phyloP scores from a whole-genome alignment of 1,140 invertebrate species.

The Aporrectodea caliginosa region DNA sequence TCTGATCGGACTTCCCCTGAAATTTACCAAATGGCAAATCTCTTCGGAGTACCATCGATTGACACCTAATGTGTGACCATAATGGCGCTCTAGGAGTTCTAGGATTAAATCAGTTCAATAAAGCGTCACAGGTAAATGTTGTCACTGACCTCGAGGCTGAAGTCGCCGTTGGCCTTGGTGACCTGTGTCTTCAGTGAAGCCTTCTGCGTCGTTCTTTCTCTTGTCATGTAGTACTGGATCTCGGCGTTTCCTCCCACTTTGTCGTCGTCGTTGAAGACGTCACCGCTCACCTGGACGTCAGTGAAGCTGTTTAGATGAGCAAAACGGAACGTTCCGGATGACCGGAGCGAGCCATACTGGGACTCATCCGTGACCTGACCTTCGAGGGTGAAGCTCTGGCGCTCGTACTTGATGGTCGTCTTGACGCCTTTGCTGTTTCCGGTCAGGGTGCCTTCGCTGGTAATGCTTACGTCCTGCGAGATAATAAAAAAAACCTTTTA shows the following conservation, averaged over 20 bases:
- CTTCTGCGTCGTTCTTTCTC: background rate
- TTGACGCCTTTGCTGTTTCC: constrained; percentile 3
- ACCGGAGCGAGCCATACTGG: constrained; percentile 37
- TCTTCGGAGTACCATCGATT: too few species aligned
- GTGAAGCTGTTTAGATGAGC: constrained; percentile 43
- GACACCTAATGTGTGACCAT: too few species aligned
- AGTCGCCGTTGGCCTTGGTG: background rate
- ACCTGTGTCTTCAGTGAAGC: background rate
- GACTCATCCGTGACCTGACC: constrained; percentile 42
- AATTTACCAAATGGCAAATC: too few species aligned
- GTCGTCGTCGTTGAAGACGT: background rate
- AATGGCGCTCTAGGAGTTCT: too few species aligned
- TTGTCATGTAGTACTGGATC: background rate
- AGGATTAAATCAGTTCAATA: too few species aligned
- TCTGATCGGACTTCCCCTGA: too few species aligned
- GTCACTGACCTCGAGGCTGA: background rate
- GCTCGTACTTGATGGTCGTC: constrained; percentile 6
- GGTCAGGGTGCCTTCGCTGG: background rate
- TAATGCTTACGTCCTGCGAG: constrained; percentile 13
- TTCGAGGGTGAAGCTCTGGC: constrained; percentile 42
- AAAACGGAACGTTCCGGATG: constrained; percentile 39
- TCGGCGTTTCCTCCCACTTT: background rate
- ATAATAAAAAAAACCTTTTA: too few species aligned
- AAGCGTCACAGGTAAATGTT: too few species aligned
- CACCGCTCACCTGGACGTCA: constrained; percentile 38